These are phyloP conservation scores for Panulirus ornatus DNA, from an alignment of 1,140 invertebrate genomes.

Conservation along the genomic window DNA sequence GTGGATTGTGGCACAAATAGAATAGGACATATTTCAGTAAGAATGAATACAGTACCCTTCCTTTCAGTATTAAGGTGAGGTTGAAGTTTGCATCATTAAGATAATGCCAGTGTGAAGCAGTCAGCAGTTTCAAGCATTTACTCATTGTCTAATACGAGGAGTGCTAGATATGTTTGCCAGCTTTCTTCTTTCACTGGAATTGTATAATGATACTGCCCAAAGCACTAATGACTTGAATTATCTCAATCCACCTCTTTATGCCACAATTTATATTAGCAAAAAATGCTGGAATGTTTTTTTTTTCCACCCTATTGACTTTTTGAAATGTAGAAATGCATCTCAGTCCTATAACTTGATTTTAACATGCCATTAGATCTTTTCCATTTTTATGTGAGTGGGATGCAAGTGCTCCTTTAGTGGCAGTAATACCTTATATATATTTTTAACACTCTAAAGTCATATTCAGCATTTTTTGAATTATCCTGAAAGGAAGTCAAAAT, in stretches of 20 bases:
- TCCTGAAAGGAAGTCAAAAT: not conserved
- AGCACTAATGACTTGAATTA: not conserved
- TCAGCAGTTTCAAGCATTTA: not conserved
- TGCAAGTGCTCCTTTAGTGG: constrained; percentile 17
- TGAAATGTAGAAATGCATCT: constrained; percentile 9
- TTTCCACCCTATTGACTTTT: not conserved
- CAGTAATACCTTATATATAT: constrained; percentile 7
- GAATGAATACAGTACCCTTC: not conserved
- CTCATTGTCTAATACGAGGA: constrained; percentile 9
- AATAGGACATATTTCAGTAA: not conserved
- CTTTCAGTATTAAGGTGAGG: not conserved
- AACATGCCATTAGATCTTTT: constrained; percentile 21
- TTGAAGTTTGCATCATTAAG: not conserved
- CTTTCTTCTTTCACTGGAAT: not conserved
- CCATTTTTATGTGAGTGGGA: constrained; percentile 15
- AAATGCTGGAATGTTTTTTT: constrained; percentile 54
- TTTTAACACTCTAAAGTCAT: not conserved
- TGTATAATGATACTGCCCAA: constrained; percentile 11
- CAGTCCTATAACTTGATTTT: constrained; percentile 7
- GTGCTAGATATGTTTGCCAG: not conserved
- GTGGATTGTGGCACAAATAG: constrained; percentile 48
- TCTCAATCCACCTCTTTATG: not conserved
- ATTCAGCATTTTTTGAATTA: constrained; percentile 51
- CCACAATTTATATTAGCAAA: constrained; percentile 60
- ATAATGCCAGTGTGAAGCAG: constrained; percentile 6